Base-by-base conservation (phyloP, 2,113 vertebrate genomes). In the Carlito syrichta region DNA sequence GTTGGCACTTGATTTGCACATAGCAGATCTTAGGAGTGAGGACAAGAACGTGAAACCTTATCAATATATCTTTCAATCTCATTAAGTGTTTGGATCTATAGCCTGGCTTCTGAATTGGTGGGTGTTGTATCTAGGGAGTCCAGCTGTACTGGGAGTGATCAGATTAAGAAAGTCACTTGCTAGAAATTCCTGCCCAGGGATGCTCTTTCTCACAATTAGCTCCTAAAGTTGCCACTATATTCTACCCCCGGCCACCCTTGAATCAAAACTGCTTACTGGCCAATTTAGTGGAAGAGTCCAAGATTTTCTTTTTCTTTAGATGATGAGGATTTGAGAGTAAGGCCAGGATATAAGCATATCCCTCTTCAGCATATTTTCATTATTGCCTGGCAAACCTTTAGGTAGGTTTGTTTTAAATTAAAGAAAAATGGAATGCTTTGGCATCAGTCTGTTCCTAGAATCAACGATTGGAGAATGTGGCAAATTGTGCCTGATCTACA, bases 331-430 rank as follows among this genome's bases (percentile, higher is more conserved):
- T 90, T 83, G 82, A 92, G 54, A 96, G 48, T 5, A 87, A 85
- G 27, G 35, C n/a, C 66, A 71, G 69, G 32, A 54, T 82, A 87
- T 85, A 69, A 94, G 56, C 56, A 90, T 82, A 78, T 32, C 35
- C 48, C n/a, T 25, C 38, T 82, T 43, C 48, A 63, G 62, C n/a
- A 54, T 73, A 78, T 85, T 88, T 92, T 95, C 32, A 83, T 94
- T 69, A 76, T 35, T 82, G 19, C 50, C 84, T 92, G 96, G 82
- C 23, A 88, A 63, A 96, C 62, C 62, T 95, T 92, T 82, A 77
- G 17, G 62, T 92, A 92, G 76, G 58, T 68, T 58, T 95, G n/a
- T 78, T 92, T 96, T 87, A 93, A 91, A 89, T 87, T 56, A 94
- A 84, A 94, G n/a, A 48, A 78, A 78, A 92, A 62, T 40, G 17